These are phyloP conservation scores for Propithecus deckenii DNA, from an alignment of 2,797 vertebrate species.

Conservation along the genomic window DNA sequence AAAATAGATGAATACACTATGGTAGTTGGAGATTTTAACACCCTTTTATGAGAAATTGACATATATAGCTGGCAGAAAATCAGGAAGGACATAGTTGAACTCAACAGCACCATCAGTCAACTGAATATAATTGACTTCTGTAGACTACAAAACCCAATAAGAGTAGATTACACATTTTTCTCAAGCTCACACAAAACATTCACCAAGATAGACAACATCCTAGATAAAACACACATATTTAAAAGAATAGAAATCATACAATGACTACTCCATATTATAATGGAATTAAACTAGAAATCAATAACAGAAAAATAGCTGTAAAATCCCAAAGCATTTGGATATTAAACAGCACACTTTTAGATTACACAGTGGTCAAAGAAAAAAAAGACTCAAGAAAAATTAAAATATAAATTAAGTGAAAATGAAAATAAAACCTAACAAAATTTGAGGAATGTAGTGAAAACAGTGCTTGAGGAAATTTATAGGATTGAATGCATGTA, in stretches of 20 bases:
- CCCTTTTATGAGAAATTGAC: neutral
- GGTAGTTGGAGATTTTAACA: neutral
- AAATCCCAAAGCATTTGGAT: too few relatives aligned
- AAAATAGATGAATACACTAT: too few relatives aligned
- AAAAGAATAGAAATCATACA: neutral
- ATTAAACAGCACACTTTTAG: neutral
- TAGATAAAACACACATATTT: neutral
- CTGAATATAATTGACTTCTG: neutral
- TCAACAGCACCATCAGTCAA: neutral
- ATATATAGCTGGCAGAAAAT: neutral
- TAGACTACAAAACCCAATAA: neutral
- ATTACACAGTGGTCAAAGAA: neutral
- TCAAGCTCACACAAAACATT: neutral
- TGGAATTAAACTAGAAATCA: neutral
- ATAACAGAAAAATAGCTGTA: too few relatives aligned
- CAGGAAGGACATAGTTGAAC: neutral
- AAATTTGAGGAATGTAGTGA: neutral
- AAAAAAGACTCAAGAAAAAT: neutral
- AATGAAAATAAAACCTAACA: neutral
- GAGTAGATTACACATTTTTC: neutral
- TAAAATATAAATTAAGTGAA: neutral
- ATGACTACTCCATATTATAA: neutral
- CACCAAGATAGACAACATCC: neutral
- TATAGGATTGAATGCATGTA: neutral
- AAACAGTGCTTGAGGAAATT: neutral